Conservation (phyloP, 2,113 vertebrate genomes). For the Sebastes fasciatus region DNA sequence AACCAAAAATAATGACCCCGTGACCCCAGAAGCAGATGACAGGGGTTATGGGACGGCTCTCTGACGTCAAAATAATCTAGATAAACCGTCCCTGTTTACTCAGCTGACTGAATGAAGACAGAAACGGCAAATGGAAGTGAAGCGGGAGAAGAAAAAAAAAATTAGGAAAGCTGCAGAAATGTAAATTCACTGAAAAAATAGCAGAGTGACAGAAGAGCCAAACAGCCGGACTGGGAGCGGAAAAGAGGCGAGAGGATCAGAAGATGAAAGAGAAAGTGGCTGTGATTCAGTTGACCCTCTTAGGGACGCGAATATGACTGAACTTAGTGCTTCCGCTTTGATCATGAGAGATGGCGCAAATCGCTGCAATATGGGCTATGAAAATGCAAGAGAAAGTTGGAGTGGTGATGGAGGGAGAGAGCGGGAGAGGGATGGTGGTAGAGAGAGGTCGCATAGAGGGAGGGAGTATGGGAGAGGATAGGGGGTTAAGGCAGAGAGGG, state of each 20-base stretch:
- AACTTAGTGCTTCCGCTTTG: conserved; percentile 52
- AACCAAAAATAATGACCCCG: conserved; percentile 63
- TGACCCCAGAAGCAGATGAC: conserved; percentile 58
- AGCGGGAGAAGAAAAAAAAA: not conserved
- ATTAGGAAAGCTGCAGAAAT: conserved; percentile 6
- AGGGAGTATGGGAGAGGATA: conserved; percentile 4
- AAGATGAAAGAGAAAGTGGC: conserved; percentile 58
- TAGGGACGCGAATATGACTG: conserved; percentile 35
- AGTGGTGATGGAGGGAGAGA: not conserved
- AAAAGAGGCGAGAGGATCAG: conserved; percentile 31
- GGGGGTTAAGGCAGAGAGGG: not conserved
- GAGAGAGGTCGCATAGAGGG: conserved; percentile 13
- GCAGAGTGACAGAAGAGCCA: not conserved
- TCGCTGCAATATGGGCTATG: conserved; percentile 43
- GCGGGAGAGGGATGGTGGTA: not conserved
- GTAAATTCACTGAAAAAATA: conserved; percentile 36
- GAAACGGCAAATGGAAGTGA: conserved; percentile 4
- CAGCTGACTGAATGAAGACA: conserved; percentile 67
- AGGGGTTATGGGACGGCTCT: conserved; percentile 55
- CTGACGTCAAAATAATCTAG: conserved; percentile 49
- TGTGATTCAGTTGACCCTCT: conserved; percentile 61
- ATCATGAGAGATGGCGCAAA: conserved; percentile 58
- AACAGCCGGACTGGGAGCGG: conserved; percentile 28
- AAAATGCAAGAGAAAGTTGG: conserved; percentile 34
- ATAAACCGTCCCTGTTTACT: conserved; percentile 64